Conservation (phyloP, 2,113 vertebrate genomes). For the Nothocercus julius region DNA sequence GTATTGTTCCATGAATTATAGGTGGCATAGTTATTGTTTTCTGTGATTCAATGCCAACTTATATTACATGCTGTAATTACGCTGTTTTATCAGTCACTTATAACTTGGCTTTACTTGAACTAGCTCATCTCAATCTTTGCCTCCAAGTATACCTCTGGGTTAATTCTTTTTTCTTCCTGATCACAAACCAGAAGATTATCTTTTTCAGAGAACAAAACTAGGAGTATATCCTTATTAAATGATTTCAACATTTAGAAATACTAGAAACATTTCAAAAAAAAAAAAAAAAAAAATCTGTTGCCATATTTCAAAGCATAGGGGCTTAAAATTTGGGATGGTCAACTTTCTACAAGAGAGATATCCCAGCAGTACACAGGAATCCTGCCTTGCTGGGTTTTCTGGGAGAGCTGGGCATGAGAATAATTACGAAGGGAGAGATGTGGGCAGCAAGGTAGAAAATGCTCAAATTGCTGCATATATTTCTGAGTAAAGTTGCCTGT, state of each 20-base stretch:
- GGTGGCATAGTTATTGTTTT: neutral
- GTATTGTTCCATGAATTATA: neutral
- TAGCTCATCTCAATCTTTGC: neutral
- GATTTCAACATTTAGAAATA: neutral
- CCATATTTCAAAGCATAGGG: neutral
- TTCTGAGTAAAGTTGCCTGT: neutral
- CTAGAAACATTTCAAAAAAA: neutral
- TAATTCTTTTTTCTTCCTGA: neutral
- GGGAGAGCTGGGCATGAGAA: neutral
- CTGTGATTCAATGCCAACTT: neutral
- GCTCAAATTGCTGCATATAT: neutral
- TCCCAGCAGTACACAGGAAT: neutral
- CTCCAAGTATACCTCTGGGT: neutral
- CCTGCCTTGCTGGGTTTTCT: neutral
- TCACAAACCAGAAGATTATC: neutral
- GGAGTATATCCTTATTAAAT: neutral
- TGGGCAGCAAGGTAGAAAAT: too few relatives aligned
- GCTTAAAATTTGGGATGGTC: neutral
- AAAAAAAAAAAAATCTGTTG: neutral
- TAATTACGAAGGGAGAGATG: too few relatives aligned
- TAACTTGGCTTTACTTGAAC: neutral
- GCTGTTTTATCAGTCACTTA: neutral
- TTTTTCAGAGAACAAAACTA: neutral
- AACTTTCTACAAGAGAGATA: neutral
- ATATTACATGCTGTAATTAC: rapidly evolving